These are phyloP conservation scores for Gobius niger DNA, from an alignment of 2,113 vertebrate genomes.

Conservation along the genomic window DNA sequence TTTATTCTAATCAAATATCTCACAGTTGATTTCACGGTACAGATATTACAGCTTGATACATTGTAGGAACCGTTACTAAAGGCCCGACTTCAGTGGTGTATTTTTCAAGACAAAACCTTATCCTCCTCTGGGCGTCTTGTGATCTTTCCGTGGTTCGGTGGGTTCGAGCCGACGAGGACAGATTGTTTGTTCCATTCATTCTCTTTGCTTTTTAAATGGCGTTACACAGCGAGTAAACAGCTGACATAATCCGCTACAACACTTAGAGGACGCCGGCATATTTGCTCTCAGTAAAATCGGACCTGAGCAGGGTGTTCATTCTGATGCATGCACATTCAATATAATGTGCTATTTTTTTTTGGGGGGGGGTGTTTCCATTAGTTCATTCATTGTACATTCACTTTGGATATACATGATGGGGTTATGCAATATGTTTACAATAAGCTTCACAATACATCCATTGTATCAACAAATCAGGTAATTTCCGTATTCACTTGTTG, in stretches of 20 bases:
- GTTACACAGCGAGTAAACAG: not conserved
- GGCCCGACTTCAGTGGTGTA: not conserved
- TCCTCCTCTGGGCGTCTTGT: constrained; percentile 49
- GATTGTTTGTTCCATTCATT: constrained; percentile 47
- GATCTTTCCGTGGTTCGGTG: constrained; percentile 42
- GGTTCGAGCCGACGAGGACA: constrained; percentile 31
- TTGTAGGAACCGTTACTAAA: not conserved
- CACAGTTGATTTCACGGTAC: not conserved
- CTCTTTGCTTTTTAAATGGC: constrained; percentile 4
- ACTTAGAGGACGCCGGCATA: not conserved
- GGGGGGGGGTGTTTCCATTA: not conserved
- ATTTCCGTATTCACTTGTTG: constrained; percentile 2
- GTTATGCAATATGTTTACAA: not conserved
- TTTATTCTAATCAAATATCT: not conserved
- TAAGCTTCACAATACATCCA: not conserved
- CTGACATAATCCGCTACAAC: not conserved
- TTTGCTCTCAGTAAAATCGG: constrained; percentile 25
- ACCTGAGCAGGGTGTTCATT: not conserved
- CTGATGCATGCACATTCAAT: too few species aligned
- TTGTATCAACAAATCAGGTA: not conserved
- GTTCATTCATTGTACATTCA: not conserved
- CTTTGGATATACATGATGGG: not conserved
- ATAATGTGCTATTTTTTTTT: too few species aligned
- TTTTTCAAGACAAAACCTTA: constrained; percentile 13
- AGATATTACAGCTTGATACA: not conserved